phyloP scores from a whole-genome alignment of 92 coral and sea anemone species.

The Galaxea fascicularis region DNA sequence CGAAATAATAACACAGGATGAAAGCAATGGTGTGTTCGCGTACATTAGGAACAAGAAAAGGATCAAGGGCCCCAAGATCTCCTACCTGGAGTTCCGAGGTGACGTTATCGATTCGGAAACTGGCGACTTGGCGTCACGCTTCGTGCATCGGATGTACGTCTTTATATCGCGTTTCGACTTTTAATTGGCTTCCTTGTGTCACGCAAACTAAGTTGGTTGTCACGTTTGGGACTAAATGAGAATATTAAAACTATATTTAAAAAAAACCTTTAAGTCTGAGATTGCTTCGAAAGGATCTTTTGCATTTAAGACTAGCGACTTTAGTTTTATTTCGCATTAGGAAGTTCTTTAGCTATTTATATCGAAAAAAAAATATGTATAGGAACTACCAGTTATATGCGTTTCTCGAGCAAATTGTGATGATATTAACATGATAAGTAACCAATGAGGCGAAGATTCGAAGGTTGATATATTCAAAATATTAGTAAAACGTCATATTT shows the following conservation, averaged over 20 bases:
- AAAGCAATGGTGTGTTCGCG: slow-evolving; percentile 34
- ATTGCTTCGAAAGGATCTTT: not conserved
- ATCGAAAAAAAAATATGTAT: too few species aligned
- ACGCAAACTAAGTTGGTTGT: not conserved
- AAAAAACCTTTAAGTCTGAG: not conserved
- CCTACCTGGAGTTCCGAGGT: slow-evolving; percentile 64
- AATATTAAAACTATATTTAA: not conserved
- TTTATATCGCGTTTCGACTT: slow-evolving; percentile 60
- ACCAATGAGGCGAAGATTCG: too few species aligned
- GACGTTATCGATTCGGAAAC: slow-evolving; percentile 55
- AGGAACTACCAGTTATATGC: too few species aligned
- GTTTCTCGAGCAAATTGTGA: too few species aligned
- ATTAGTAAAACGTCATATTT: too few species aligned
- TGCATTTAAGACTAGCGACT: not conserved
- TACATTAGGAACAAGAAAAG: slow-evolving; percentile 31
- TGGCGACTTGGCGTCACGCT: slow-evolving; percentile 64
- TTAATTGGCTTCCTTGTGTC: slow-evolving; percentile 4
- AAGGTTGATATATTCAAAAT: too few species aligned
- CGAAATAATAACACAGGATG: slow-evolving; percentile 33
- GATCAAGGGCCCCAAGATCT: slow-evolving; percentile 43
- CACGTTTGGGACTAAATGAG: not conserved
- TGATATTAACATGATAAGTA: too few species aligned
- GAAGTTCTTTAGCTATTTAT: not conserved
- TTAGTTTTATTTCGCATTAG: not conserved
- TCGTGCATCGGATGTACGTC: slow-evolving; percentile 64